Evolutionary conservation across 1,140 invertebrate genomes (phyloP), one percentile per base, ranked within the genome.

Genomic region (Hylaeus anthracinus): DNA sequence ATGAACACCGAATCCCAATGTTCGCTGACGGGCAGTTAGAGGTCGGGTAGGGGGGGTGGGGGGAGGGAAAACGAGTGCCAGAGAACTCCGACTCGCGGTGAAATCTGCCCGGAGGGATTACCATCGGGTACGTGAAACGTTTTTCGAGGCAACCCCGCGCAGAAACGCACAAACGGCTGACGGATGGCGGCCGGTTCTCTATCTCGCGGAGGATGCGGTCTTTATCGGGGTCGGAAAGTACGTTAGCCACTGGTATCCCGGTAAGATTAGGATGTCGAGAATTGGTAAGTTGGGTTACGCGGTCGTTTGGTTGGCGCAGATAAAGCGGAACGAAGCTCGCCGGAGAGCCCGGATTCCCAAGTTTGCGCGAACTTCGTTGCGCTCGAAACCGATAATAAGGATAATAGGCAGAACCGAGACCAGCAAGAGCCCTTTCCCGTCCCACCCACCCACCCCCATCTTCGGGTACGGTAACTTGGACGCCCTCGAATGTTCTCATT

Each of bases 211-310:
- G 79, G 86, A 87, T 82, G 83, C 79, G 86, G 82, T 87, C 86
- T 84, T 88, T 87, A 87, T 87, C 86, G 64, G 26, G 63, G 79
- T 77, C 58, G 84, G 69, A 87, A 87, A 79, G 79, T 87, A 86
- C 79, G 78, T 86, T 87, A 87, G 72, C 85, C 82, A 69, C 60
- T 76, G 69, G 79, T 87, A 87, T 87, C 79, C 83, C 71, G 75
- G 71, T 15, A 63, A 87, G 86, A 87, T 88, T 88, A 87, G 83
- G 84, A 87, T 79, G 86, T 87, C 83, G 79, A 10, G 81, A 83
- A 87, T 88, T 58, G 75, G 75, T 84, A 87, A 87, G 82, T 88
- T 85, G 65, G 86, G 71, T 75, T 80, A 85, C 75, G 65, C 66
- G 48, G 76, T 72, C 85, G 81, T 85, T 88, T 85, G 74, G 85